Conservation (phyloP, 2,113 vertebrate genomes). For the Campylomormyrus tamandua region DNA sequence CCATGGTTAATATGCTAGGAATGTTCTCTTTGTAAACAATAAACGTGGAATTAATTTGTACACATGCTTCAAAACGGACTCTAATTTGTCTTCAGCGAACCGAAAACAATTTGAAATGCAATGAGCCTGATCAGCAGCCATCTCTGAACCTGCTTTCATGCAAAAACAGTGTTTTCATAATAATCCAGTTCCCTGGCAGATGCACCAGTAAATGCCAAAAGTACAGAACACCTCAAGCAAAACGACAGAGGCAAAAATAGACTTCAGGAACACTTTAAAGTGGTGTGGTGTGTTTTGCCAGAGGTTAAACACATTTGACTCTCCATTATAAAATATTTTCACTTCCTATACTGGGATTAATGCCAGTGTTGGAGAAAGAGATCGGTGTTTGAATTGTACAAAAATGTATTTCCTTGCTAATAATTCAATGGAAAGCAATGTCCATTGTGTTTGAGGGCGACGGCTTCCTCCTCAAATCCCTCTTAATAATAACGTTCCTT, state of each 20-base stretch:
- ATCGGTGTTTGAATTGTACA: neutral
- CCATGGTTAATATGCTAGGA: neutral
- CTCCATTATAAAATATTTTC: neutral
- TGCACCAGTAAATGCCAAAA: neutral
- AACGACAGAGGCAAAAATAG: neutral
- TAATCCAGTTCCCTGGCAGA: neutral
- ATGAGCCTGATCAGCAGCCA: neutral
- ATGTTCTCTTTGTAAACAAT: neutral
- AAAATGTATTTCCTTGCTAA: neutral
- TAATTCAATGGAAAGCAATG: neutral
- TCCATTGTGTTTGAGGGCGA: neutral
- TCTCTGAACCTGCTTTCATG: neutral
- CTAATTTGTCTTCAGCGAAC: neutral
- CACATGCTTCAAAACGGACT: neutral
- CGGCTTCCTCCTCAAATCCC: neutral
- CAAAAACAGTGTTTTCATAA: neutral
- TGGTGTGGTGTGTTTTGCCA: neutral
- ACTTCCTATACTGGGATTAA: neutral
- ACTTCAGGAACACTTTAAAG: neutral
- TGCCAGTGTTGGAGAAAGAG: neutral
- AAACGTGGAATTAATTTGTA: neutral
- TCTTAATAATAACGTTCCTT: neutral
- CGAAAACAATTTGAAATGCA: neutral
- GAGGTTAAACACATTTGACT: neutral
- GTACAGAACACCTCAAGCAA: neutral